Evolutionary conservation across 2,888 invertebrate genomes (phyloP).

Genomic region (Creontiades dilutus): DNA sequence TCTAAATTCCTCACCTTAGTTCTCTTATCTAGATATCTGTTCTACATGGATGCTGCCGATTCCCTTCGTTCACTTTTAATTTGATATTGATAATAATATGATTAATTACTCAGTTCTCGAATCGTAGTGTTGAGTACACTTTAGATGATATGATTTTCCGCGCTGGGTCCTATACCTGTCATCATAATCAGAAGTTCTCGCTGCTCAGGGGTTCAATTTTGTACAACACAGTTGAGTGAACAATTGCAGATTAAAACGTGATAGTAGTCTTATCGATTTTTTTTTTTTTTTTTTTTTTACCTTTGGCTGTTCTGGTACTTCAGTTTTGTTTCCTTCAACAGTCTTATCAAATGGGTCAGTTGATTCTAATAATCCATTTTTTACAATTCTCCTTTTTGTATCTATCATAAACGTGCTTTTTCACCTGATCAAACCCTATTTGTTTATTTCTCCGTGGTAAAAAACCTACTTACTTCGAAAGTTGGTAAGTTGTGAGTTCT

Average conservation of each 20-base stretch:
- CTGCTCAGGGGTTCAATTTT: not conserved
- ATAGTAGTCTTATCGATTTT: not conserved
- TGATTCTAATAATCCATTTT: not conserved
- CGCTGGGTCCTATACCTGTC: no score
- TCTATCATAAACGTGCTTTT: conserved; percentile 19
- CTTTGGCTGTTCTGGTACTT: conserved; percentile 30
- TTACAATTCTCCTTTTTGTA: not conserved
- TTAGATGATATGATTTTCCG: no score
- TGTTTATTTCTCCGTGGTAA: not conserved
- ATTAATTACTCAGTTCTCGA: no score
- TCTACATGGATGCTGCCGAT: no score
- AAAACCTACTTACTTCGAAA: not conserved
- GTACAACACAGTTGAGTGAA: not conserved
- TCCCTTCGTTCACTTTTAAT: no score
- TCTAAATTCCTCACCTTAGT: not conserved
- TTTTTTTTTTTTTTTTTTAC: not conserved
- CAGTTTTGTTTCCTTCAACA: conserved; percentile 1
- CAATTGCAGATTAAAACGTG: conserved; percentile 19
- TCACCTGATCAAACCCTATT: not conserved
- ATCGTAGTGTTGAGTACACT: no score
- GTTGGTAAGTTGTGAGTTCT: not conserved
- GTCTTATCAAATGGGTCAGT: conserved; percentile 32
- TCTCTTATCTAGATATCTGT: no score
- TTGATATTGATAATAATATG: no score
- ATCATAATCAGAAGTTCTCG: not conserved